Conservation (phyloP, 2,797 vertebrate genomes). For the Arnoldichthys spilopterus region DNA sequence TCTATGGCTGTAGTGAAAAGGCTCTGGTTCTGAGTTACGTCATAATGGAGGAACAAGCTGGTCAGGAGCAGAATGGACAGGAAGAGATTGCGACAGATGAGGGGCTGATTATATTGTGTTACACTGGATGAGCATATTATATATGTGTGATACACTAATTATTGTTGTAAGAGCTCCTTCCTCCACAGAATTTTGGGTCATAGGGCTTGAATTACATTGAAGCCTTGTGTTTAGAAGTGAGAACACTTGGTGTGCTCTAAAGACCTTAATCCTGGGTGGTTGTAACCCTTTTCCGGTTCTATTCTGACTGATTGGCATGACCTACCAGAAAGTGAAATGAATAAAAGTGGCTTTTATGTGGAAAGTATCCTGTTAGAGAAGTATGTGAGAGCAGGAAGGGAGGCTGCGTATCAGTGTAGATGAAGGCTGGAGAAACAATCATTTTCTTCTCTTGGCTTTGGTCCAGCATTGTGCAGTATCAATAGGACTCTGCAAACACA, state of each 20-base stretch:
- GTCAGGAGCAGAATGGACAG: constrained; percentile 26
- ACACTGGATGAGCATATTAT: not conserved
- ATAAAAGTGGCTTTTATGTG: constrained; percentile 52
- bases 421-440: constrained; percentile 63
- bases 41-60: constrained; percentile 39
- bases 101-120: constrained; percentile 16
- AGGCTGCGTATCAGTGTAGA: constrained; percentile 18
- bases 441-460: constrained; percentile 40
- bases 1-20: constrained; percentile 38
- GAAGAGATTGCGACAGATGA: constrained; percentile 35
- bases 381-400: constrained; percentile 43
- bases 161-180: not conserved
- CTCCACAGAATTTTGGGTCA: constrained; percentile 28
- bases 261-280: not conserved
- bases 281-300: not conserved
- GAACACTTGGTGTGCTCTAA: constrained; percentile 38
- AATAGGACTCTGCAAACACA: not conserved
- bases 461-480: constrained; percentile 38
- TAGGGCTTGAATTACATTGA: constrained; percentile 25
- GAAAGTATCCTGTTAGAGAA: constrained; percentile 50
- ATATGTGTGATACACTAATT: constrained; percentile 12
- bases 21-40: constrained; percentile 21
- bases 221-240: constrained; percentile 27
- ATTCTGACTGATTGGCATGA: constrained; percentile 27
- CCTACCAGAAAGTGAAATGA: constrained; percentile 39